Base-by-base conservation (phyloP, 2,888 invertebrate genomes). In the Lymantria dispar region DNA sequence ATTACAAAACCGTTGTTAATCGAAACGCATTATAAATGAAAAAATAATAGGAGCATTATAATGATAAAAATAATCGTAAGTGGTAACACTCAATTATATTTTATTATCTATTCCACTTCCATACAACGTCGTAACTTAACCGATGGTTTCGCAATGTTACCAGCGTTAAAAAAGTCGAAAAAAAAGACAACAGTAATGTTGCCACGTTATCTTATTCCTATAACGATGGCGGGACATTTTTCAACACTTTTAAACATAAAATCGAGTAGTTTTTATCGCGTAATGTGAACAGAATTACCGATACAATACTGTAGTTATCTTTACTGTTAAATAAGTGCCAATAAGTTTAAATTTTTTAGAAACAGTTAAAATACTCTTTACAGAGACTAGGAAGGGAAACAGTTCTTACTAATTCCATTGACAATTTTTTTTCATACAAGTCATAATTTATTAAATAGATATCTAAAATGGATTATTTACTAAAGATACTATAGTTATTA, bases 241-340 rank as follows among this genome's bases (percentile, higher is more conserved):
- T 83, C 75, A 80, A 84, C 82, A 78, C 78, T 83, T 80, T 22
- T 74, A 78, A 81, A 82, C 83, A 81, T 82, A 83, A 84, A 82
- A 84, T 83, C 80, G 80, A 83, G 74, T 68, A 71, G 68, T 75
- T 77, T 80, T 87, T 86, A 86, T 84, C 85, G 74, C 73, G 71
- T 78, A 83, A 84, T 83, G 80, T 80, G 81, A 79, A 85, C 81
- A 76, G 73, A 83, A 85, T 78, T 74, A 74, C 80, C 77, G 80
- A 77, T 83, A 85, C 84, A 84, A 86, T 85, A 81, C 76, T 70
- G 78, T 79, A 71, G 80, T 85, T 85, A 87, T 87, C 85, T 87
- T 87, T 85, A 86, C 77, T 78, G 78, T 79, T 71, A 64, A 80
- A 76, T 87, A 84, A 88, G 82, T 83, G 83, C 77, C 82, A 84